Conservation (phyloP, 2,888 invertebrate genomes). For the Campoplex nolae region DNA sequence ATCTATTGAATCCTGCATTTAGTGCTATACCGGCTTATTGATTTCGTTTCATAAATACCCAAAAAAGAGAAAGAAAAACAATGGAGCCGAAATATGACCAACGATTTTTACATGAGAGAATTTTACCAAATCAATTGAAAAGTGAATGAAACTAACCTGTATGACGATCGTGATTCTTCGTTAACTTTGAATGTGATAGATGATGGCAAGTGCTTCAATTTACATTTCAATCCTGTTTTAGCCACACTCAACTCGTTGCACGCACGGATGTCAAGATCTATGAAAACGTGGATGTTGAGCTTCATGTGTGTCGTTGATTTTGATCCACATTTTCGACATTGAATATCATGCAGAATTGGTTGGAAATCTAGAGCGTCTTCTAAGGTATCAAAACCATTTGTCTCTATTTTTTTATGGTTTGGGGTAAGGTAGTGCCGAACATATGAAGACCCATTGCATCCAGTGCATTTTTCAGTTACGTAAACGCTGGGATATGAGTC, state of each 20-base stretch:
- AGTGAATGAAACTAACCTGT: neutral
- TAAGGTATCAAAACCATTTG: neutral
- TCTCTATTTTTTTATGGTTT: slow-evolving; percentile 19
- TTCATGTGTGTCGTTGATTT: neutral
- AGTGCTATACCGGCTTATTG: too few relatives aligned
- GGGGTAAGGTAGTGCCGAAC: neutral
- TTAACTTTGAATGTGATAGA: slow-evolving; percentile 7
- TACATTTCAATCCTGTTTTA: slow-evolving; percentile 8
- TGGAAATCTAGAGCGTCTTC: slow-evolving; percentile 9
- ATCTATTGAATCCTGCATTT: too few relatives aligned
- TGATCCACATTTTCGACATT: neutral
- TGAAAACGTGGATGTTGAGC: slow-evolving; percentile 10
- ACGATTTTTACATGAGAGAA: neutral
- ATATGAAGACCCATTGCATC: slow-evolving; percentile 4
- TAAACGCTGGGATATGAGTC: neutral
- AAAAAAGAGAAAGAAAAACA: neutral
- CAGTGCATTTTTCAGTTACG: slow-evolving; percentile 14
- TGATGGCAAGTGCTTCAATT: slow-evolving; percentile 19
- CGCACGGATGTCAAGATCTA: slow-evolving; percentile 23
- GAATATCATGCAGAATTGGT: neutral
- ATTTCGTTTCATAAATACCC: too few relatives aligned
- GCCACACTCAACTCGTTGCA: neutral
- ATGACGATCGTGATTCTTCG: neutral
- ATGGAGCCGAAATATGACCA: neutral
- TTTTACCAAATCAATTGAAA: neutral